These are phyloP conservation scores for Heliconius ethilla DNA, from an alignment of 2,888 invertebrate species.

Conservation along the genomic window DNA sequence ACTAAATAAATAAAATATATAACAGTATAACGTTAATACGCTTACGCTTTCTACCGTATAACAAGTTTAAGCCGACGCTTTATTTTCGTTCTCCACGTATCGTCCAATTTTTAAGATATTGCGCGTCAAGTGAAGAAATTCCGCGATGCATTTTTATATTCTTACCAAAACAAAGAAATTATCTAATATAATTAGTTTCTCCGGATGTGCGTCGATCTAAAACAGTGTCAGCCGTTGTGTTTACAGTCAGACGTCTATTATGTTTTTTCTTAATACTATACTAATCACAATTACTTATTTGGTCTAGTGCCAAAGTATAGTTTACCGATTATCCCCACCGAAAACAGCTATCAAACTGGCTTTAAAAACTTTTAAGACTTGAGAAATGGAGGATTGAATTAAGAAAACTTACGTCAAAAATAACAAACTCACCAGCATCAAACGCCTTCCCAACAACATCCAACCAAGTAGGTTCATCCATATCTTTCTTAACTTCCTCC, in stretches of 20 bases:
- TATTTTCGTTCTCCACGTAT: neutral
- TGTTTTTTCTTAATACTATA: neutral
- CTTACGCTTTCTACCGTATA: neutral
- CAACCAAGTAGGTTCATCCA: conserved; percentile 77
- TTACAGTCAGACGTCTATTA: neutral
- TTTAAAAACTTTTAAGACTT: neutral
- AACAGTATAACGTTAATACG: no score
- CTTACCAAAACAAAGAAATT: no score
- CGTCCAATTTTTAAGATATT: neutral
- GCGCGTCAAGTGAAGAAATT: no score
- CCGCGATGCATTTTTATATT: no score
- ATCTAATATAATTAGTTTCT: no score
- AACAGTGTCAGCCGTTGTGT: neutral
- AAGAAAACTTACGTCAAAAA: neutral
- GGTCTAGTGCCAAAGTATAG: neutral
- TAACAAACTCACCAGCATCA: conserved; percentile 60
- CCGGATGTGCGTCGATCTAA: neutral
- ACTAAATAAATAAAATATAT: neutral
- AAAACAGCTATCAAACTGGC: neutral
- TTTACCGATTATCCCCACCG: neutral
- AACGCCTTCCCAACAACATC: conserved; percentile 77
- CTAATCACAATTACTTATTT: neutral
- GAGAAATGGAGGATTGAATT: no score
- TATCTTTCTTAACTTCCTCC: conserved; percentile 63
- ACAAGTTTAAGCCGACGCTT: no score